phyloP scores from a whole-genome alignment of 2,888 invertebrate genomes.

The Lissonota sp. region DNA sequence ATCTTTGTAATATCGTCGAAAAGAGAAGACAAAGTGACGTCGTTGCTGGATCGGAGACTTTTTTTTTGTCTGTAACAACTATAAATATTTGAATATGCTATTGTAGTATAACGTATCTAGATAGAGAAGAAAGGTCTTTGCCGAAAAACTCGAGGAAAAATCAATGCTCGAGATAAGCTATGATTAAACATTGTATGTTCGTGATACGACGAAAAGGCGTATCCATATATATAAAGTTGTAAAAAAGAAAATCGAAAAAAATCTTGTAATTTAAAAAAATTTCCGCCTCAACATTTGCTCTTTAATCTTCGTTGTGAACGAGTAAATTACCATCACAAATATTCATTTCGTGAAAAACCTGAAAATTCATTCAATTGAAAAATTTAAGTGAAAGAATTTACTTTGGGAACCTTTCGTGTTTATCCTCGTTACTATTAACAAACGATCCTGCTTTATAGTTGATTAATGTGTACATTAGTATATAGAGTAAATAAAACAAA shows the following conservation, averaged over 20 bases:
- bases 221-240: conserved; percentile 30
- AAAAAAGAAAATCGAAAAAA: conserved; percentile 29
- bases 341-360: not conserved
- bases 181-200: conserved; percentile 36
- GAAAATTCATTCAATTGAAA: conserved; percentile 6
- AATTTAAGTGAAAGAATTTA: conserved; percentile 7
- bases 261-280: conserved; percentile 15
- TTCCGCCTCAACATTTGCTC: conserved; percentile 9
- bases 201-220: conserved; percentile 6
- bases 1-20: conserved; percentile 41
- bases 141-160: conserved; percentile 20
- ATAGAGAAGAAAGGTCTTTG: conserved; percentile 38
- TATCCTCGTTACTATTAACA: conserved; percentile 39
- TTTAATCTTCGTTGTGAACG: conserved; percentile 9
- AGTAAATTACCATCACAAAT: not conserved
- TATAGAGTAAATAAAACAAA: conserved; percentile 62
- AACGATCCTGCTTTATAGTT: conserved; percentile 69
- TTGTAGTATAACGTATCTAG: conserved; percentile 17
- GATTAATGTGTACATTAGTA: conserved; percentile 71
- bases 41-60: conserved; percentile 28
- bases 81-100: conserved; percentile 29
- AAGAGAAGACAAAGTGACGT: not conserved
- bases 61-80: conserved; percentile 40
- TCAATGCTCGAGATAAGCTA: conserved; percentile 29
- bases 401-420: conserved; percentile 37